Base-by-base conservation (phyloP, 2,888 invertebrate species). In the Tenthredo scrophulariae region DNA sequence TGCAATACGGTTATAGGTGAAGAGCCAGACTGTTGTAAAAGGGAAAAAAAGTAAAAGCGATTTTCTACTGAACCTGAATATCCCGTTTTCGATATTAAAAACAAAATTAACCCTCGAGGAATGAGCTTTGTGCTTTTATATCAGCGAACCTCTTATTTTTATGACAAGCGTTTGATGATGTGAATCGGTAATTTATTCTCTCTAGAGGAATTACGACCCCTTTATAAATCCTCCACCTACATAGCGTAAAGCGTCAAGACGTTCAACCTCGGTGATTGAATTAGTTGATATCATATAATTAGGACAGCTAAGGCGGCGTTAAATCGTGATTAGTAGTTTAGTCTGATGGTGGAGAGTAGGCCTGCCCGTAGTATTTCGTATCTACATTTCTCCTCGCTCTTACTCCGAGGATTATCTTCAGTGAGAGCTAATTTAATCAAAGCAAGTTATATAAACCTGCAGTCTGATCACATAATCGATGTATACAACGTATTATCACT, bases 211-310 rank as follows among this genome's bases (percentile, higher is more conserved):
- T 70, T 43, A 37, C 72, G 40, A 77, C 9, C 54, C 50, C 29
- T 54, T 50, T 1, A 50, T 50, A 77, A 29, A n/a, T 29, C 50
- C 15, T 33, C 33, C 6, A 50, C n/a, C 18, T 33, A 18, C 50
- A 26, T 29, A 77, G 50, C 26, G 26, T 62, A 26, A 46, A 46
- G 50, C 29, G 22, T 50, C 29, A 54, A 77, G 50, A 77, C 50
- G 29, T 33, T 77, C 22, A 29, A 50, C 54, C 54, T 77, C 50
- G 50, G 26, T 77, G 50, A 77, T 77, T 77, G 29, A 77, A 77
- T 77, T 50, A 50, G 46, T 77, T 50, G 75, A 77, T 50, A 77
- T 54, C 77, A 50, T 77, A 50, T 50, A 54, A 77, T 77, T 77
- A 77, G 77, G 77, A 50, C 22, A 54, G 50, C 50, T 54, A 77